phyloP scores from a whole-genome alignment of 2,888 invertebrate genomes.

The Toxonevra muliebris region DNA sequence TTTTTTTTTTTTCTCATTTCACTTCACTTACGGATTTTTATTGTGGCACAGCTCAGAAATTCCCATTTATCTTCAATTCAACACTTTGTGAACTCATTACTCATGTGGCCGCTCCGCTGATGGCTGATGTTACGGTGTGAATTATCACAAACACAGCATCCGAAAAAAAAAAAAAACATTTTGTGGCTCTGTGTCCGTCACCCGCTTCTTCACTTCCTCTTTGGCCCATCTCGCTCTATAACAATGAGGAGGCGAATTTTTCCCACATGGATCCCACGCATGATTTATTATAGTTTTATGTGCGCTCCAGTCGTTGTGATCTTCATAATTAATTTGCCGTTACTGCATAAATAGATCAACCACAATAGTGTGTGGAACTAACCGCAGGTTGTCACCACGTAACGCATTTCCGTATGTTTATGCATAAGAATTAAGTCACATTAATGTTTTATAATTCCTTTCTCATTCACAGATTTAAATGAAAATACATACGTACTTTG shows the following conservation, averaged over 20 bases:
- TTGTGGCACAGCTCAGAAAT: conserved; percentile 1
- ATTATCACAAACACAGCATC: background rate
- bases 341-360: background rate
- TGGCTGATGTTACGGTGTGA: background rate
- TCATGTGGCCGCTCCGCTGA: conserved; percentile 13
- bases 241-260: background rate
- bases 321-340: conserved; percentile 21
- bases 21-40: too few relatives aligned
- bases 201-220: background rate
- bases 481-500: too few relatives aligned
- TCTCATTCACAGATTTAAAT: too few relatives aligned
- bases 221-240: too few relatives aligned
- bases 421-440: too few relatives aligned
- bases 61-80: conserved; percentile 32
- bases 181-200: conserved; percentile 12
- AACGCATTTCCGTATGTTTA: too few relatives aligned
- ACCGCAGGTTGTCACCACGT: too few relatives aligned
- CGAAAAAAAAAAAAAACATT: background rate
- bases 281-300: conserved; percentile 27
- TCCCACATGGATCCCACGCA: conserved; percentile 29
- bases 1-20: too few relatives aligned
- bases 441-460: too few relatives aligned
- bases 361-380: too few relatives aligned
- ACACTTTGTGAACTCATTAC: conserved; percentile 26
- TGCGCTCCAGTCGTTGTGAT: background rate